Evolutionary conservation across 2,888 invertebrate species (phyloP), one percentile per base, ranked within the genome.

Genomic region (Synergus laeviventris): DNA sequence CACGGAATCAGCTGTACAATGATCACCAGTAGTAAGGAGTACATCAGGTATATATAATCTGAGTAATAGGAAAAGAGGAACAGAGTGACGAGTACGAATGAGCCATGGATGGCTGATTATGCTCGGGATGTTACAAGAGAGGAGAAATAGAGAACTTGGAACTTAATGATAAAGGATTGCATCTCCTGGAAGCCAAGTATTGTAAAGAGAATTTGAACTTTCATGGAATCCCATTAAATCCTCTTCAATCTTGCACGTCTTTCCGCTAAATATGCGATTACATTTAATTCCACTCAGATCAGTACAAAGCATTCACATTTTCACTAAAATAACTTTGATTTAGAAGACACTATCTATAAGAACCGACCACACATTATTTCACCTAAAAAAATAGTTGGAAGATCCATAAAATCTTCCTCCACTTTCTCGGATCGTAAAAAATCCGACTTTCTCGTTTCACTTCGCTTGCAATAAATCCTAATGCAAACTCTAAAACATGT

Each of bases 81-180:
- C 49, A 9, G n/a, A 49, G 49, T 49, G 49, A 49, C 49, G n/a
- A 49, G 49, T 49, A 49, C 49, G 49, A 49, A 49, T 49, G 49
- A 49, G 49, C n/a, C 49, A 49, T 21, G 56, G 56, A 56, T 56
- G 56, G 56, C 56, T 56, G 56, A 24, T 56, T 56, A 56, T 56
- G 56, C 21, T 24, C 56, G 56, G 21, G 56, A 56, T 24, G 21
- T 56, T 56, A 56, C 56, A 21, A 24, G 21, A 4, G 21, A 56
- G 49, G 9, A 56, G 56, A 56, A 56, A 56, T 56, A 56, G 56
- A 24, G 21, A 56, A 56, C 18, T 12, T 5, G 21, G 21, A 56
- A 12, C 21, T 24, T 56, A 56, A 56, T 56, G 56, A 21, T 56
- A 24, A 56, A 24, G 18, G 21, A 56, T 56, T 56, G 56, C 21